Percentiles rank a stretch among this genome's conserved stretches.
Conservation (phyloP, 2,113 vertebrate genomes). For the Archilochus colubris region DNA sequence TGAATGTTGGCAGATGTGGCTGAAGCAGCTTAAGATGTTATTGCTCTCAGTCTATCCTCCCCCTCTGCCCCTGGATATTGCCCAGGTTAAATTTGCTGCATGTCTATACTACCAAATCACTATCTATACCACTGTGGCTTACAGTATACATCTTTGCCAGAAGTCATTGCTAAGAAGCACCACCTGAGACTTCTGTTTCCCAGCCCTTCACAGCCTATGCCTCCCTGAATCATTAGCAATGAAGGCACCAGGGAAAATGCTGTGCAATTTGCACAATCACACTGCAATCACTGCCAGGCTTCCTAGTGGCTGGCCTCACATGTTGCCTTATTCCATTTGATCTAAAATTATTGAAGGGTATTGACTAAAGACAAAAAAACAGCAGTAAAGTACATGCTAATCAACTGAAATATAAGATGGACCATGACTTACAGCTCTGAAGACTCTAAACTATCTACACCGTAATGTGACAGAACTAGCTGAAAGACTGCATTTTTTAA, state of each 20-base stretch:
- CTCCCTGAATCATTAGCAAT: neutral
- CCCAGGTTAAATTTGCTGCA: neutral
- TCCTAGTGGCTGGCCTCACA: neutral
- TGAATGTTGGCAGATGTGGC: neutral
- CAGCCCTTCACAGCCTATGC: neutral
- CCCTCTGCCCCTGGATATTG: neutral
- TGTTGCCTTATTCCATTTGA: neutral
- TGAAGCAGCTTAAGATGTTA: neutral
- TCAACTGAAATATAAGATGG: neutral
- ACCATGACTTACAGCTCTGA: neutral
- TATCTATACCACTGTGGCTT: neutral
- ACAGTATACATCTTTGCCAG: neutral
- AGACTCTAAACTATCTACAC: neutral
- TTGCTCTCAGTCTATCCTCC: neutral
- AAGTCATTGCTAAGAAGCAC: neutral
- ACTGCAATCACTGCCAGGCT: neutral
- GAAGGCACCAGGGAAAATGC: neutral
- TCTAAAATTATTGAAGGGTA: neutral
- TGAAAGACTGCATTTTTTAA: neutral
- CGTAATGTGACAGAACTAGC: rapidly evolving
- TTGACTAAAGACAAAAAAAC: neutral
- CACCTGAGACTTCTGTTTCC: neutral
- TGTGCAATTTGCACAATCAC: rapidly evolving
- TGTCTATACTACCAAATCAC: neutral
- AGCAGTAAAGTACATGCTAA: neutral